Evolutionary conservation across 2,888 invertebrate genomes (phyloP).

Genomic region (Conomelus anceps): DNA sequence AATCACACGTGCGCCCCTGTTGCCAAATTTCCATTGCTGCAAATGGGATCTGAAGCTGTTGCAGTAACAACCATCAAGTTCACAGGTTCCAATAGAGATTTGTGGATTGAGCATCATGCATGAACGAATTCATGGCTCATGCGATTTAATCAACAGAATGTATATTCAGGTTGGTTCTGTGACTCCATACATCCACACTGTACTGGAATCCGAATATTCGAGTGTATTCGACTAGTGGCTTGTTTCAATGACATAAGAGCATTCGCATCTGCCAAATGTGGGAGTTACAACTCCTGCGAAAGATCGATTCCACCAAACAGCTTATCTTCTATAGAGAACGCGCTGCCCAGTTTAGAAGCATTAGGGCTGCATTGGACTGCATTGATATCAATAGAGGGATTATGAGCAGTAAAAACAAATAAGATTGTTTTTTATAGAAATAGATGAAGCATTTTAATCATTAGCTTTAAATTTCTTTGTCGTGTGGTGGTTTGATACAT

Average conservation of each 20-base stretch:
- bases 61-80: not conserved
- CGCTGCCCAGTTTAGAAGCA: not conserved
- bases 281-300: not conserved
- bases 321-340: not conserved
- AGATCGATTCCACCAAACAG: not conserved
- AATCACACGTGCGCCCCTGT: not conserved
- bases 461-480: no score
- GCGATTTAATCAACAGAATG: not conserved
- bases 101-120: not conserved
- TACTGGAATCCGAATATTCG: not conserved
- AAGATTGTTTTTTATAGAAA: not conserved
- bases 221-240: not conserved
- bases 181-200: not conserved
- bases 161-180: not conserved
- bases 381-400: not conserved
- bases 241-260: not conserved
- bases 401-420: not conserved
- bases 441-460: no score
- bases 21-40: not conserved
- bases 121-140: not conserved
- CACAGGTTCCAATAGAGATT: not conserved
- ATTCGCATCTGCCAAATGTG: not conserved
- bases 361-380: not conserved
- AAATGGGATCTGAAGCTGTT: not conserved
- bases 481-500: no score